Evolutionary conservation across 2,888 invertebrate genomes (phyloP), one percentile per base, ranked within the genome.

Genomic region (Caenorhabditis sp.): DNA sequence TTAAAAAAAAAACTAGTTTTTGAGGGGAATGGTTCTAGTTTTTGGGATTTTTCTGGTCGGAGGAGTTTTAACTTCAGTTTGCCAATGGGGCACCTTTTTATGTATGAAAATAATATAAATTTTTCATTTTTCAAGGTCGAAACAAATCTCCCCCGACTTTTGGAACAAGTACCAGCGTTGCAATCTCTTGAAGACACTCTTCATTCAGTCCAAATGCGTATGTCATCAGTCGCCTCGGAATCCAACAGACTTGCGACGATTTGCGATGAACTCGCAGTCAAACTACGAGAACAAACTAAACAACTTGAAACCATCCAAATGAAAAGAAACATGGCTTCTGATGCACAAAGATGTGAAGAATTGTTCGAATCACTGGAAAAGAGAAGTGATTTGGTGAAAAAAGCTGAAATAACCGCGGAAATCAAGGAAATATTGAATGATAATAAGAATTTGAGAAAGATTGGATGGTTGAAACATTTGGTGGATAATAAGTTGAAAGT

Each of bases 141-240:
- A 64, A 83, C 83, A 36, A 86, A 87, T 71, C 82, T 85, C 8
- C 81, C 85, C 0, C 73, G 84, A 14, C 72, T 86, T 8, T 73
- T 86, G 27, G 86, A 87, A 58, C 86, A 87, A 70, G 85, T 84
- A 2, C 81, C 82, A 0, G 83, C 85, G 20, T 80, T 86, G 20
- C 85, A 86, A 64, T 74, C 82, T 1, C 69, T 86, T 12, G 85
- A 86, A 70, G 76, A 76, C 21, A 81, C 82, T 36, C 85, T 86
- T 49, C 77, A 69, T 54, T 73, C 73, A 25, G 73, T 73, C 17
- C 68, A 69, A 53, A 66, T 73, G 66, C 43, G 72, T 54, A 73
- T 67, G 74, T 59, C 64, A n/a, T 73, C 73, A 50, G 68, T 73
- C 10, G 63, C 73, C 4, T 60, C 54, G 3, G 73, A 73, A 66